Base-by-base conservation (phyloP, 2,888 invertebrate species). In the Spilosoma lubricipeda region DNA sequence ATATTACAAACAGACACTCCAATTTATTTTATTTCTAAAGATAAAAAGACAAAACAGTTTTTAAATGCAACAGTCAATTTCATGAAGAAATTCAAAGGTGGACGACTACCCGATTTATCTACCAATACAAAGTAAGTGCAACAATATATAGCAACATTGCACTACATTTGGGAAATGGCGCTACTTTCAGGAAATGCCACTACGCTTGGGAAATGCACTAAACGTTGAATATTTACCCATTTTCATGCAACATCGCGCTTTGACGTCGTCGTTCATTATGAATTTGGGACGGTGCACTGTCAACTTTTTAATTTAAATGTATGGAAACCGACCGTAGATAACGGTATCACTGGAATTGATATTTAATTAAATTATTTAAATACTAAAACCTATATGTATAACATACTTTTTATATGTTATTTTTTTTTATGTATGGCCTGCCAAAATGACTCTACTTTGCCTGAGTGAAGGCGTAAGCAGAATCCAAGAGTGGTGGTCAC, bases 231-330 rank as follows among this genome's bases (percentile, higher is more conserved):
- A 86, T 88, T 88, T 87, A 89, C 87, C 77, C 80, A 64, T 72
- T 82, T 82, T 76, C 76, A 81, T 78, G 71, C 71, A 76, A 76
- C 74, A 72, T 70, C 74, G 76, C 69, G 82, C 80, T 86, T 87
- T 87, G 86, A 85, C 86, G 83, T 71, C 80, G 83, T 71, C 80
- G 84, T 88, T 85, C 86, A 87, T 89, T 87, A 87, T 82, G 79
- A 80, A 84, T 87, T 87, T 85, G 75, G 79, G 71, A 76, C 78
- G 68, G 66, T 75, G 76, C 73, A 76, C 78, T 59, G 71, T 67
- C 77, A 83, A 86, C 76, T 87, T 88, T 89, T 88, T 86, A 88
- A 89, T 88, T 88, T 87, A 82, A 87, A 89, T 85, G 83, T 85
- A 87, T 86, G 80, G 36, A 74, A 56, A 63, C 71, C 7, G 3